phyloP scores from a whole-genome alignment of 2,797 vertebrate species.

The Muraenolepis orangiensis region DNA sequence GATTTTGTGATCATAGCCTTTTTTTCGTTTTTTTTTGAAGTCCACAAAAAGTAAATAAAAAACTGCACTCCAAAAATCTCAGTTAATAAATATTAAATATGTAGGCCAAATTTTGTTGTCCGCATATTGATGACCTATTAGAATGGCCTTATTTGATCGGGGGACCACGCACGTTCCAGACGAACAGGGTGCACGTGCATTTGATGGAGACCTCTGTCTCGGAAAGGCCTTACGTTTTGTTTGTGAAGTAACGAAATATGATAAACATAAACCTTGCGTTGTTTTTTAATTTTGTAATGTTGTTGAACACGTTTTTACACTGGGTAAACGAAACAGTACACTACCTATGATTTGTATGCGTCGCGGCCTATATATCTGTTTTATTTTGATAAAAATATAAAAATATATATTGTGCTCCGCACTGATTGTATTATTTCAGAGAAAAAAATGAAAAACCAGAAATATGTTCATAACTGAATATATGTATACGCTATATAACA shows the following conservation, averaged over 20 bases:
- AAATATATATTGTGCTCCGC: no score
- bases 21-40: neutral
- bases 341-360: slow-evolving; percentile 1
- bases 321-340: neutral
- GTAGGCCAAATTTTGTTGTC: neutral
- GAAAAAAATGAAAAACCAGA: neutral
- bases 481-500: neutral
- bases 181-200: neutral
- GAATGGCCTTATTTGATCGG: neutral
- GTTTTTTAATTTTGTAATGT: neutral
- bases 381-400: neutral
- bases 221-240: neutral
- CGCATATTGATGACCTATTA: neutral
- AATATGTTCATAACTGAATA: neutral
- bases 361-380: neutral
- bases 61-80: neutral
- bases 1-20: neutral
- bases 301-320: neutral
- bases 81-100: neutral
- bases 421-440: neutral
- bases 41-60: neutral
- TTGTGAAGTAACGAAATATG: neutral
- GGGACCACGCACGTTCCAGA: neutral
- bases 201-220: neutral
- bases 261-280: neutral